Evolutionary conservation across 2,888 invertebrate genomes (phyloP).

Genomic region (Metopia argyrocephala): DNA sequence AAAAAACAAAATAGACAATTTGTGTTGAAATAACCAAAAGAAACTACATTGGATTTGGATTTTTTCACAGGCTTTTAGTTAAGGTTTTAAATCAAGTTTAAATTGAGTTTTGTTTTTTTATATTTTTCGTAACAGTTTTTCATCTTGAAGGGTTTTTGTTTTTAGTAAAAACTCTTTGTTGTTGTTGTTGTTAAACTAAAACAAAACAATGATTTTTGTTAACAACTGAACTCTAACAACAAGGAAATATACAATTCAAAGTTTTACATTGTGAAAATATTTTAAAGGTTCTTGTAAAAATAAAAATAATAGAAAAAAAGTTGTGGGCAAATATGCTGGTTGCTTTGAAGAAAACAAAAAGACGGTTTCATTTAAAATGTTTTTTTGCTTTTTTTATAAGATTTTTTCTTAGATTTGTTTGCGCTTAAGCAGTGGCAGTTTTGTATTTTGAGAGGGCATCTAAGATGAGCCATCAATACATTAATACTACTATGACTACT

Average conservation of each 20-base stretch:
- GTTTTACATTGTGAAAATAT: slow-evolving; percentile 14
- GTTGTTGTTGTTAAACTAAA: background rate
- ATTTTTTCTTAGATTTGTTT: background rate
- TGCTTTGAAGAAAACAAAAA: background rate
- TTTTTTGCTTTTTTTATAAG: background rate
- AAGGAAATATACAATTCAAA: slow-evolving; percentile 38
- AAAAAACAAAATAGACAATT: slow-evolving; percentile 4
- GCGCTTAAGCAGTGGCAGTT: slow-evolving; percentile 56
- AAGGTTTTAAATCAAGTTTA: slow-evolving; percentile 40
- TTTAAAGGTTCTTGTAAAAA: slow-evolving; percentile 38
- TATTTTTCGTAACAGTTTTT: background rate
- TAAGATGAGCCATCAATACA: slow-evolving; percentile 54
- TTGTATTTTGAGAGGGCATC: slow-evolving; percentile 53
- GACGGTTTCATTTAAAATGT: background rate
- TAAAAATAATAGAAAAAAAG: slow-evolving; percentile 28
- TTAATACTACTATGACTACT: slow-evolving; percentile 30
- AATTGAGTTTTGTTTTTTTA: background rate
- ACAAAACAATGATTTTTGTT: slow-evolving; percentile 43
- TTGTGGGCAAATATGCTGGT: slow-evolving; percentile 48
- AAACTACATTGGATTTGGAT: slow-evolving; percentile 20
- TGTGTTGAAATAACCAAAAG: slow-evolving; percentile 5
- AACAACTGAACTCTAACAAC: background rate
- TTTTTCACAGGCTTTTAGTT: slow-evolving; percentile 51
- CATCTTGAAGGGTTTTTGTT: slow-evolving; percentile 7
- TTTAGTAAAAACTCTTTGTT: background rate